Conservation (phyloP, 2,113 vertebrate species). For the Pipra filicauda region DNA sequence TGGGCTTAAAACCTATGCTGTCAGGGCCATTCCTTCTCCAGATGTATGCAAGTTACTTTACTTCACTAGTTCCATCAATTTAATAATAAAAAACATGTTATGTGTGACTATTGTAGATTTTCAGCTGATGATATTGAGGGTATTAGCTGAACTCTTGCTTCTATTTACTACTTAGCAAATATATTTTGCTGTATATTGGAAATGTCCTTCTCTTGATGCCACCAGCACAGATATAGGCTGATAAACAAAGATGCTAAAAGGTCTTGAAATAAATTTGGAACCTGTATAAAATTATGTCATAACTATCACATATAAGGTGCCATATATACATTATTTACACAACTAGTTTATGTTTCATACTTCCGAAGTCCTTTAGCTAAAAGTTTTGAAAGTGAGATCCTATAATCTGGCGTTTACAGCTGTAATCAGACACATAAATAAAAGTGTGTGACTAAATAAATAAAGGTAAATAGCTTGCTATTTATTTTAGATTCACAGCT, state of each 20-base stretch:
- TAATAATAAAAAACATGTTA: background rate
- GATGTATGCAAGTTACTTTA: background rate
- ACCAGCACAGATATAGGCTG: background rate
- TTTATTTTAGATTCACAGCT: background rate
- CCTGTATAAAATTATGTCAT: background rate
- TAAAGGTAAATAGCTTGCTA: background rate
- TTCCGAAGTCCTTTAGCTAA: background rate
- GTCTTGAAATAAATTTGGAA: background rate
- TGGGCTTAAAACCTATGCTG: background rate
- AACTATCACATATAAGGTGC: background rate
- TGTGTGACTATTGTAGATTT: background rate
- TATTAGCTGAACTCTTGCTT: background rate
- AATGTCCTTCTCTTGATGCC: background rate
- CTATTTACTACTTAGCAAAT: background rate
- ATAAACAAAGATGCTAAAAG: background rate
- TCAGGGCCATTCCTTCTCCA: background rate
- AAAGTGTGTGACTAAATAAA: background rate
- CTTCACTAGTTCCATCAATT: background rate
- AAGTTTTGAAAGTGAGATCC: background rate
- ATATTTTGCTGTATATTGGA: background rate
- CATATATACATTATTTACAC: background rate
- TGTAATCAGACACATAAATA: background rate
- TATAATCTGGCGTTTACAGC: background rate
- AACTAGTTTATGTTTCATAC: background rate
- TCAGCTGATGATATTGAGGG: background rate